Evolutionary conservation across 1,140 invertebrate species (phyloP).

Genomic region (Paraescarpia echinospica): DNA sequence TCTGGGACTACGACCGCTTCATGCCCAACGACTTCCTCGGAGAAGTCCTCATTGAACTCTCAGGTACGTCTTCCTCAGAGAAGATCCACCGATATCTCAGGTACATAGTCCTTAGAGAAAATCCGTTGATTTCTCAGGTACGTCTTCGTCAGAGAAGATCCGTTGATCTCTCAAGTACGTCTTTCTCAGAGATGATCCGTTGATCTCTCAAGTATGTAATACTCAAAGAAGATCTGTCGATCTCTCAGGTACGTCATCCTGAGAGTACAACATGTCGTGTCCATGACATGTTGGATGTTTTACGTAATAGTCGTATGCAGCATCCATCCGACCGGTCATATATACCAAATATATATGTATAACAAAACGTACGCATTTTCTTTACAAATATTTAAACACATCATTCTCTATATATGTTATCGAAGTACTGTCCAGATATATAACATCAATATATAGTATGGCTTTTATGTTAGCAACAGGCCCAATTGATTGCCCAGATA

Average conservation of each 20-base stretch:
- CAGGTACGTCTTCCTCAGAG: constrained; percentile 68
- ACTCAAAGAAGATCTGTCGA: not conserved
- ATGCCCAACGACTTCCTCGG: constrained; percentile 66
- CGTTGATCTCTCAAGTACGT: not conserved
- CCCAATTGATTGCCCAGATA: too few species aligned
- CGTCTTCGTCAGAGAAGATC: constrained; percentile 66
- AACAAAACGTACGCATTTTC: too few species aligned
- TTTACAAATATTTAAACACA: too few species aligned
- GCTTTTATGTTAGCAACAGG: too few species aligned
- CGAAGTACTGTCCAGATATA: too few species aligned
- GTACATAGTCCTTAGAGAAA: constrained; percentile 68
- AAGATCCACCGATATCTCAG: constrained; percentile 62
- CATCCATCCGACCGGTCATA: too few species aligned
- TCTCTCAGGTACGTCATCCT: too few species aligned
- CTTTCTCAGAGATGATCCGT: not conserved
- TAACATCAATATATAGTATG: too few species aligned
- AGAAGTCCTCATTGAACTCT: constrained; percentile 64
- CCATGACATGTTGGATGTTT: too few species aligned
- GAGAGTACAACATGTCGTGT: not conserved
- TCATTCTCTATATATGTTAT: too few species aligned
- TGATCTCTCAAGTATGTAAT: not conserved
- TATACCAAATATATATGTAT: too few species aligned
- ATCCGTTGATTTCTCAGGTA: constrained; percentile 64
- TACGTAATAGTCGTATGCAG: not conserved
- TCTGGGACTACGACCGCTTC: constrained; percentile 67